Evolutionary conservation across 2,888 invertebrate genomes (phyloP), one percentile per base, ranked within the genome.

Genomic region (Campoletis raptor): DNA sequence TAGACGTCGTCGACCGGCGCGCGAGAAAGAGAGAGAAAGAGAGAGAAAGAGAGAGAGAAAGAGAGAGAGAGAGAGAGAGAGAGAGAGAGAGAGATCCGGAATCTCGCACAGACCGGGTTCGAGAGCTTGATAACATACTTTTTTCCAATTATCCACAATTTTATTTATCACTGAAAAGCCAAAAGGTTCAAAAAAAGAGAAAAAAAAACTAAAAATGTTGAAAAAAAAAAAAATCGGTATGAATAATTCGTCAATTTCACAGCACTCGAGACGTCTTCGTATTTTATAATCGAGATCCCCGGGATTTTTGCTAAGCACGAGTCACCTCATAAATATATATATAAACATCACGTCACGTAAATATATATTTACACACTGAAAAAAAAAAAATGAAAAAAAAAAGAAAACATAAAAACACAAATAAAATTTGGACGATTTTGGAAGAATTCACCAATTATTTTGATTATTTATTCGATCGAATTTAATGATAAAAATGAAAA

Each of bases 1-100:
- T 88, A 88, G 88, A 88, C 87, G 83, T 83, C 88, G 87, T 84
- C 81, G 85, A 87, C 82, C 86, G 77, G 52, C 74, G 52, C 37
- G 77, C 57, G 64, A 48, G 81, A 64, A 24, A 48, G 64, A 76
- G 67, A 40, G 73, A 67, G 73, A 79, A 74, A 74, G 57, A 37
- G 72, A 67, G 72, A 54, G 85, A 85, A 79, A 84, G 73, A 42
- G 81, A 85, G 79, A 84, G 72, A 70, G 67, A 52, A 83, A 85
- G 79, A 84, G 78, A 81, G 64, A 69, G 70, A 45, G 85, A 82
- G 77, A 81, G 40, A 40, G 40, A 40, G 40, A 30, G 70, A 69
- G 70, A 45, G 85, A 85, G 81, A 83, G 70, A 69, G 72, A 52
- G 83, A 85, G 79, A 84, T 82, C 82, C 87, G 82, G 85, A 87